Evolutionary conservation across 2,888 invertebrate species (phyloP).

Genomic region (Elysia crispata): DNA sequence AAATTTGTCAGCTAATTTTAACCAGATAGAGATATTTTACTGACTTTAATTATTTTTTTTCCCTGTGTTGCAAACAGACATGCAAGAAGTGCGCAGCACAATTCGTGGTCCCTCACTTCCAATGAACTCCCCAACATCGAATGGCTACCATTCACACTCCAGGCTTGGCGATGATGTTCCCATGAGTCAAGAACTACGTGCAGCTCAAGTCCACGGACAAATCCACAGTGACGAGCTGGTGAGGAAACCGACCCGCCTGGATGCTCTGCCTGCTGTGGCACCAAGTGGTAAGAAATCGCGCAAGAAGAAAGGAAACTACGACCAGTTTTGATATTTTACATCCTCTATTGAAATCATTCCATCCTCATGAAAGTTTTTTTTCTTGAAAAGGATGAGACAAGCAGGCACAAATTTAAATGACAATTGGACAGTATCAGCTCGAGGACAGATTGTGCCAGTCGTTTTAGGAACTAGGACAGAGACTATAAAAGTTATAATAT

Average conservation of each 20-base stretch:
- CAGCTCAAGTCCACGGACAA: conserved; percentile 73
- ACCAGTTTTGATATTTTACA: conserved; percentile 44
- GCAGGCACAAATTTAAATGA: too few species aligned
- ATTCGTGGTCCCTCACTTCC: conserved; percentile 17
- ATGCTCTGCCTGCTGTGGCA: conserved; percentile 76
- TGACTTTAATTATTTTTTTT: too few species aligned
- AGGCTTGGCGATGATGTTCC: conserved; percentile 65
- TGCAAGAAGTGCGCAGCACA: conserved; percentile 62
- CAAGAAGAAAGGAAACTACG: conserved; percentile 60
- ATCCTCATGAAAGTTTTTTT: too few species aligned
- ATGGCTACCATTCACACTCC: conserved; percentile 52
- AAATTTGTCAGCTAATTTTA: too few species aligned
- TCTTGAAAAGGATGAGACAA: too few species aligned
- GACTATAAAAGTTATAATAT: too few species aligned
- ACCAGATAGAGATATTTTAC: too few species aligned
- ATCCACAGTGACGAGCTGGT: conserved; percentile 68
- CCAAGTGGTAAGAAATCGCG: conserved; percentile 55
- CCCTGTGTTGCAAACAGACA: conserved; percentile 56
- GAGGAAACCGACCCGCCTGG: conserved; percentile 77
- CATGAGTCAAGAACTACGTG: conserved; percentile 69
- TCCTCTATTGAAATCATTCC: too few species aligned
- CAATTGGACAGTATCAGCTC: too few species aligned
- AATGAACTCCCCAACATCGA: conserved; percentile 41
- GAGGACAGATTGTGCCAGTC: too few species aligned
- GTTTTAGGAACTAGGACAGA: too few species aligned